phyloP scores from a whole-genome alignment of 2,113 vertebrate genomes.

The Oreotrochilus melanogaster region DNA sequence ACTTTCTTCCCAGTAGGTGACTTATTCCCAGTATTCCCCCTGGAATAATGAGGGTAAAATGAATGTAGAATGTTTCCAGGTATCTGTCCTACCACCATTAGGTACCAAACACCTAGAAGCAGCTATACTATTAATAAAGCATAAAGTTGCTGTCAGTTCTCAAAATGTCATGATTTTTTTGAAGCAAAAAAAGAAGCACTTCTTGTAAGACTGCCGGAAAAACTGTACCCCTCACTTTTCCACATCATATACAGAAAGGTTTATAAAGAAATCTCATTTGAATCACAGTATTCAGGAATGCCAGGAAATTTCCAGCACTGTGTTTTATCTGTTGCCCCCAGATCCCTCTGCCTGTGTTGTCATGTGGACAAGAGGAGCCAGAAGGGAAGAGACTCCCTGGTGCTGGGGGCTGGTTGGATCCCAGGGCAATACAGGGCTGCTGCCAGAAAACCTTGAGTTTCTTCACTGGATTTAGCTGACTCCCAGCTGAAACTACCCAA shows the following conservation, averaged over 20 bases:
- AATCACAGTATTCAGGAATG: not conserved
- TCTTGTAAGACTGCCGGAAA: not conserved
- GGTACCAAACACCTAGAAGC: not conserved
- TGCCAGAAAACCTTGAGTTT: not conserved
- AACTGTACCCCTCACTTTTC: not conserved
- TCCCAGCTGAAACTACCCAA: not conserved
- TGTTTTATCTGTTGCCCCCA: not conserved
- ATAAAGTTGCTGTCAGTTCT: not conserved
- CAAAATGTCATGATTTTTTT: not conserved
- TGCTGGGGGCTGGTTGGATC: not conserved
- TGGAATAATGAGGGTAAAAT: not conserved
- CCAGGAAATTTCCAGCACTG: not conserved
- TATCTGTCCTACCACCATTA: not conserved
- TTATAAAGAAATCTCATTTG: not conserved
- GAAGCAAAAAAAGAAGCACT: too few species aligned
- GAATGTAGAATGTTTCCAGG: not conserved
- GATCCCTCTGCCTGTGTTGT: not conserved
- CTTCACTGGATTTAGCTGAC: not conserved
- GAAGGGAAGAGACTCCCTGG: not conserved
- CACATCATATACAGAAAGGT: not conserved
- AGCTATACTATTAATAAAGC: not conserved
- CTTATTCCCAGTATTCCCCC: too few species aligned
- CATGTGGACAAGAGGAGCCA: not conserved
- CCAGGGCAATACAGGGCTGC: not conserved
- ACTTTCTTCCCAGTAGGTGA: not conserved